Conservation (phyloP, 2,888 invertebrate genomes). For the Dryadula phaetusa region DNA sequence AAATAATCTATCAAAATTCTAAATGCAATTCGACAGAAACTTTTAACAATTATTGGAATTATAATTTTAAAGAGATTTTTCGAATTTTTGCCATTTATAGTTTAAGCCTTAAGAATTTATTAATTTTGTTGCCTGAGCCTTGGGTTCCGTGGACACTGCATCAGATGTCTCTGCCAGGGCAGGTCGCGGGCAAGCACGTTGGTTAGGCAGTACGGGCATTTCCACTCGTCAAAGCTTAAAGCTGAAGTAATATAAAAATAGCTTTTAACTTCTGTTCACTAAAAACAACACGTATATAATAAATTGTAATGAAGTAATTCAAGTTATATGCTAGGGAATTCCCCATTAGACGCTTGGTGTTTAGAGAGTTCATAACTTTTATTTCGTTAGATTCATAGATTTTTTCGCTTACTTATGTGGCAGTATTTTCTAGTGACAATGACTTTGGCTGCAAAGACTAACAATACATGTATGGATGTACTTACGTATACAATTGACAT, state of each 20-base stretch:
- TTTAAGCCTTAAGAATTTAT: conserved; percentile 7
- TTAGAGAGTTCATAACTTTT: too few relatives aligned
- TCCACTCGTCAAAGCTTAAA: conserved; percentile 86
- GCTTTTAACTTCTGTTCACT: too few relatives aligned
- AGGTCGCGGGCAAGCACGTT: conserved; percentile 90
- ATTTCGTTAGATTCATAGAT: too few relatives aligned
- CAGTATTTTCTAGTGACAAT: not conserved
- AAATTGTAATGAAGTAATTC: too few relatives aligned
- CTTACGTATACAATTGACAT: conserved; percentile 77
- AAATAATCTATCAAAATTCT: not conserved
- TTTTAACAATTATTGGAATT: not conserved
- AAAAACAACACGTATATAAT: too few relatives aligned
- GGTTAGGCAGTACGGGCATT: conserved; percentile 94
- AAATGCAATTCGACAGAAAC: not conserved
- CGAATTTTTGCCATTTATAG: not conserved
- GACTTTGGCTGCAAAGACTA: too few relatives aligned
- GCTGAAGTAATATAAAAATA: conserved; percentile 57
- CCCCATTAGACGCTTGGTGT: too few relatives aligned
- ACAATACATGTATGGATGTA: conserved; percentile 34
- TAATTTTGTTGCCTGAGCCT: conserved; percentile 56
- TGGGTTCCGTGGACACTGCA: conserved; percentile 83
- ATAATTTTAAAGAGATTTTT: not conserved
- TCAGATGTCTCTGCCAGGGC: conserved; percentile 92
- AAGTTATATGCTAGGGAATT: too few relatives aligned
- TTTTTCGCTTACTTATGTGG: too few relatives aligned